phyloP scores from a whole-genome alignment of 1,140 invertebrate species.

The Drosophila bifasciata region DNA sequence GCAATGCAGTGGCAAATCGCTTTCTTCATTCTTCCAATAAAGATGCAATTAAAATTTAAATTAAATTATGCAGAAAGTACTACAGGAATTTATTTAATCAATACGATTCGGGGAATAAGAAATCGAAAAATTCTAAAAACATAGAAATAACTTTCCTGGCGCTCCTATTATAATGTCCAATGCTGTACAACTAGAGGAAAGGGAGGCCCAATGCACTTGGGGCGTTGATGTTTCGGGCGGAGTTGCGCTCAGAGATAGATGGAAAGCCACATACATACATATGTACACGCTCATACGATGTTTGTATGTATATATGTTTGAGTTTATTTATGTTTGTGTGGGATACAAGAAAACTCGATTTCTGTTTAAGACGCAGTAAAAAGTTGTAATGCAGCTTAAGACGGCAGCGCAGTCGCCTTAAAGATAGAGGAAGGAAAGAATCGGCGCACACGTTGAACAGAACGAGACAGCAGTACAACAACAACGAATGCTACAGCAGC shows the following conservation, averaged over 20 bases:
- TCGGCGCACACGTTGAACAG: constrained; percentile 55
- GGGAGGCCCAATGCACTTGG: constrained; percentile 60
- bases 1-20: no score
- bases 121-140: no score
- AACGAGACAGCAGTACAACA: constrained; percentile 57
- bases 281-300: constrained; percentile 18
- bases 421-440: constrained; percentile 80
- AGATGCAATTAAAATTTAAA: no score
- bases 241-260: constrained; percentile 57
- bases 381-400: constrained; percentile 82
- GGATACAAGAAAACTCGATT: constrained; percentile 76
- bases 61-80: no score
- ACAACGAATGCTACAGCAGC: constrained; percentile 28
- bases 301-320: background rate
- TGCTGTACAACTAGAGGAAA: background rate
- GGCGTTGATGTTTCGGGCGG: constrained; percentile 76
- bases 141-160: no score
- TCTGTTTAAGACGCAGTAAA: constrained; percentile 82
- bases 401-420: constrained; percentile 75
- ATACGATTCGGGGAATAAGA: no score
- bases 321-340: constrained; percentile 29
- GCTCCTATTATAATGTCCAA: no score
- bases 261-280: constrained; percentile 57
- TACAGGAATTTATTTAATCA: no score
- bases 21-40: no score